These are phyloP conservation scores for Trachemys scripta DNA, from an alignment of 2,113 vertebrate genomes.

Conservation along the genomic window DNA sequence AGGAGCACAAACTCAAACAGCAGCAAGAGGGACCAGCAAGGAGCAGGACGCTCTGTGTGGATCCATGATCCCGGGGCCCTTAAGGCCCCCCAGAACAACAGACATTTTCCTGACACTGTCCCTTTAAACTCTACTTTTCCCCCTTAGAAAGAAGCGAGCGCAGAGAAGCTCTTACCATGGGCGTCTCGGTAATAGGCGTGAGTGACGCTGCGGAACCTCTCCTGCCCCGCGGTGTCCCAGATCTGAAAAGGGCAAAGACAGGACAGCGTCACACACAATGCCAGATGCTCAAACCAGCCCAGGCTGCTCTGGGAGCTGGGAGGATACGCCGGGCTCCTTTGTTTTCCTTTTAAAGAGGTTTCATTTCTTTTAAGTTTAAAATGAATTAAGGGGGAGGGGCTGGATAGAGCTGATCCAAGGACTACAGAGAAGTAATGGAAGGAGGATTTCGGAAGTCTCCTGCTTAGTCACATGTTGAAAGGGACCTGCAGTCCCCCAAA, in stretches of 20 bases:
- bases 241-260: slow-evolving; percentile 75
- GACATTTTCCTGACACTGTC: background rate
- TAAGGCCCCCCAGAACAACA: background rate
- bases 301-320: background rate
- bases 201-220: slow-evolving; percentile 91
- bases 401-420: background rate
- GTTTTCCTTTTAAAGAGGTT: background rate
- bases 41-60: background rate
- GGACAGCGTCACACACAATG: background rate
- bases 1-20: background rate
- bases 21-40: background rate
- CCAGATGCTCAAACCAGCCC: background rate
- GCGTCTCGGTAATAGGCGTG: slow-evolving; percentile 93
- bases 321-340: background rate
- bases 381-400: background rate
- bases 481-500: background rate
- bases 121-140: background rate
- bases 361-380: background rate
- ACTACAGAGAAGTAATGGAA: background rate
- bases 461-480: background rate
- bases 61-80: background rate
- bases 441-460: background rate
- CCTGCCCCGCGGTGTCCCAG: slow-evolving; percentile 94
- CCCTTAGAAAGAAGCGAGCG: background rate
- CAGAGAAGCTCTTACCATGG: slow-evolving; percentile 83